A percentile compares a stretch with the other conserved stretches of the same genome.
Evolutionary conservation across 92 coral and sea anemone genomes (phyloP).

Genomic region (Pocillopora grandis): DNA sequence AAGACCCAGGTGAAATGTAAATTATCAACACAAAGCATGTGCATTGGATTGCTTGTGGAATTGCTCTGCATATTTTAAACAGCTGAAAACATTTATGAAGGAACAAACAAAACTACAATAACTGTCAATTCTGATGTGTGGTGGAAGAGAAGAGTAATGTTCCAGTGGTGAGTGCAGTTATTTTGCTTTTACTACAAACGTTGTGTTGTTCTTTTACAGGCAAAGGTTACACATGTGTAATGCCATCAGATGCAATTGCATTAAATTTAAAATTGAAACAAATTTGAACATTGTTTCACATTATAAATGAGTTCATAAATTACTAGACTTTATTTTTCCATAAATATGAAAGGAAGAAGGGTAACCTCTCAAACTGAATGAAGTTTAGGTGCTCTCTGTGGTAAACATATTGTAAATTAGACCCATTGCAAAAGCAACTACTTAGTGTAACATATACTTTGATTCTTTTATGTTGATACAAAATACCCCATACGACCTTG

Average conservation of each 20-base stretch:
- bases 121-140: background rate
- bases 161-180: background rate
- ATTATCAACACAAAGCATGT: background rate
- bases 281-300: slow-evolving; percentile 18
- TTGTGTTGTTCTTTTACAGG: background rate
- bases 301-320: background rate
- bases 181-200: background rate
- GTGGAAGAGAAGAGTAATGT: background rate
- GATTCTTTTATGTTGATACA: no score
- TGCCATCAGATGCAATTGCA: slow-evolving; percentile 12
- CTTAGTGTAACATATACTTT: background rate
- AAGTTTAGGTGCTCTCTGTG: slow-evolving; percentile 17
- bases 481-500: no score
- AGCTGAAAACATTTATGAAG: no score
- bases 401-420: slow-evolving; percentile 18
- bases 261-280: slow-evolving; percentile 9
- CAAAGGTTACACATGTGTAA: slow-evolving; percentile 2
- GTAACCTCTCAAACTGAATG: background rate
- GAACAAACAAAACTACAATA: no score
- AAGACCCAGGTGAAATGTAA: no score
- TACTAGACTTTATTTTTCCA: background rate
- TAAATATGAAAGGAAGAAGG: slow-evolving; percentile 39
- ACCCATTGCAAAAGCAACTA: background rate
- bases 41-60: background rate
- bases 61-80: background rate